Evolutionary conservation across 2,113 vertebrate genomes (phyloP).

Genomic region (Mus musculus): GRCm39 chr11:71489001-71489500

Average conservation of each 20-base stretch:
- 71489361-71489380: not conserved
- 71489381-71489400: not conserved
- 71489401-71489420: not conserved
- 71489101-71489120: not conserved
- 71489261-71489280: not conserved
- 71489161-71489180: not conserved
- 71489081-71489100: not conserved
- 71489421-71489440: not conserved
- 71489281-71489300: no score
- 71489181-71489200: no score
- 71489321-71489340: not conserved
- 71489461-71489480: no score
- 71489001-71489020: no score
- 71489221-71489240: accelerated
- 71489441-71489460: not conserved
- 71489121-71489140: no score
- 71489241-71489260: not conserved
- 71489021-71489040: no score
- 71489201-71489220: no score
- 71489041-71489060: no score
- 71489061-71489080: not conserved
- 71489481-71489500: no score
- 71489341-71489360: accelerated
- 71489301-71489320: not conserved
- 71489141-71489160: not conserved